phyloP scores from a whole-genome alignment of 2,797 vertebrate genomes.

The Xerus rutilus region DNA sequence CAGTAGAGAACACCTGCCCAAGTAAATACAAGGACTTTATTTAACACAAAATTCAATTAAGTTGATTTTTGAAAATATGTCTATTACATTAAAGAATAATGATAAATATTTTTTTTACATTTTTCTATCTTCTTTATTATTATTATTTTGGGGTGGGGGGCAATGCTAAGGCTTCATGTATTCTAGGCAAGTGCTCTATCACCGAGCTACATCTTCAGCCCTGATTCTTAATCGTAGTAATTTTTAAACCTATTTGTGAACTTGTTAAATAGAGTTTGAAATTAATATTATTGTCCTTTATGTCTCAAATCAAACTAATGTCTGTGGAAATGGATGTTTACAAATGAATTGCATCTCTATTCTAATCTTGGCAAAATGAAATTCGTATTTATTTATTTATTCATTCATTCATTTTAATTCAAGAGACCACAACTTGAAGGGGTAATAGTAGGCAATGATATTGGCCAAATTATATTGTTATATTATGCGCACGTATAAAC shows the following conservation, averaged over 20 bases:
- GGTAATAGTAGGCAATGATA: no score
- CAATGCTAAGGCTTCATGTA: background rate
- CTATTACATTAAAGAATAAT: constrained; percentile 36
- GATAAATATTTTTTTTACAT: background rate
- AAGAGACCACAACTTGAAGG: background rate
- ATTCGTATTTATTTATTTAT: background rate
- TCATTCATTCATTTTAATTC: background rate
- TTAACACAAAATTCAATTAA: constrained; percentile 28
- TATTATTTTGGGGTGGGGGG: background rate
- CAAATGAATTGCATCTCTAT: constrained; percentile 1
- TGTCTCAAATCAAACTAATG: constrained; percentile 2
- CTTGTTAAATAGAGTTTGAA: constrained; percentile 37
- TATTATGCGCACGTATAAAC: no score
- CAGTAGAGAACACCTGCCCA: background rate
- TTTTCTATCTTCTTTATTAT: background rate
- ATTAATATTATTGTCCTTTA: background rate
- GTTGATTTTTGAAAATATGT: constrained; percentile 44
- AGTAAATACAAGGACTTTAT: background rate
- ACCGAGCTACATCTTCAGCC: background rate
- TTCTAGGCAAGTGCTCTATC: background rate
- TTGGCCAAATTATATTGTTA: no score
- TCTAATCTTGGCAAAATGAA: constrained; percentile 43
- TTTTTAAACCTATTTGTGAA: constrained; percentile 52
- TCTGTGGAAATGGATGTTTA: constrained; percentile 27
- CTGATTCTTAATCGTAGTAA: constrained; percentile 3